phyloP scores from a whole-genome alignment of 2,797 vertebrate species.

The Sebastes steindachneri region DNA sequence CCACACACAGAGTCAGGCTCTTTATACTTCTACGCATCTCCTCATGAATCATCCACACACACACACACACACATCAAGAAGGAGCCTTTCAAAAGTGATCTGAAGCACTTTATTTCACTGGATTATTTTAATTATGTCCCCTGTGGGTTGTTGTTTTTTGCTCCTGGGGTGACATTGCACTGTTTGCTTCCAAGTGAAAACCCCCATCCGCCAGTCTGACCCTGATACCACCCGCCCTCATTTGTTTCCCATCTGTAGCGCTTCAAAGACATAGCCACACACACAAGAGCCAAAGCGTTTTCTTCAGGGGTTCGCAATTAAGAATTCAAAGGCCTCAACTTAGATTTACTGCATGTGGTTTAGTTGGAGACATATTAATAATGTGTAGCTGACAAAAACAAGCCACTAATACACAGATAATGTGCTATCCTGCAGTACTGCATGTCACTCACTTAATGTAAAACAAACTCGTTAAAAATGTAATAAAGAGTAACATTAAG shows the following conservation, averaged over 20 bases:
- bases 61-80: conserved; percentile 41
- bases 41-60: conserved; percentile 25
- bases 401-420: conserved; percentile 19
- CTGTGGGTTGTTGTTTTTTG: conserved; percentile 49
- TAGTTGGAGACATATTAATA: conserved; percentile 41
- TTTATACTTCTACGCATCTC: conserved; percentile 28
- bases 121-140: conserved; percentile 72
- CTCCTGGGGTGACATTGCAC: conserved; percentile 53
- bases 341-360: conserved; percentile 45
- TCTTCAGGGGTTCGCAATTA: conserved; percentile 56
- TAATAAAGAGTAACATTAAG: conserved; percentile 2
- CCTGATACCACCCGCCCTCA: conserved; percentile 43
- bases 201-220: conserved; percentile 30
- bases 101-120: conserved; percentile 54
- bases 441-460: conserved; percentile 21
- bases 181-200: conserved; percentile 36
- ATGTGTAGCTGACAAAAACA: conserved; percentile 39
- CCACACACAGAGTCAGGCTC: background rate
- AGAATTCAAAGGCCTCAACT: conserved; percentile 55
- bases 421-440: conserved; percentile 3
- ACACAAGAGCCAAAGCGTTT: conserved; percentile 18
- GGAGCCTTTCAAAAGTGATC: conserved; percentile 31
- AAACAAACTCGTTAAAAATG: conserved; percentile 45
- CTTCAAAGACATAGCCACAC: conserved; percentile 54
- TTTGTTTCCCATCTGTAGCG: conserved; percentile 63